phyloP scores from a whole-genome alignment of 1,140 invertebrate genomes.

The Streblospio benedicti region DNA sequence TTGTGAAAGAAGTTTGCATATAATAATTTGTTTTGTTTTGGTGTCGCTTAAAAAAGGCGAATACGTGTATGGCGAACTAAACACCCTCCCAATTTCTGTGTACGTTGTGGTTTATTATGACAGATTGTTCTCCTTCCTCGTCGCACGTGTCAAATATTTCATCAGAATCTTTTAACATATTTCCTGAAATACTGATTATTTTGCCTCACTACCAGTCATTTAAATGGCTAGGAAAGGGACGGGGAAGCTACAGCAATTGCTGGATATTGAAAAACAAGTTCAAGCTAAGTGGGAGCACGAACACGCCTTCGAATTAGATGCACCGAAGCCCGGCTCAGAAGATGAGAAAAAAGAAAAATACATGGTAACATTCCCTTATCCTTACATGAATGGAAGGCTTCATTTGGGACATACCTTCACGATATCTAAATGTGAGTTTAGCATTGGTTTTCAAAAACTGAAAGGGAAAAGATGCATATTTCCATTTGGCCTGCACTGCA shows the following conservation, averaged over 20 bases:
- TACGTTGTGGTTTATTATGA: too few species aligned
- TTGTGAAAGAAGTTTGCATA: too few species aligned
- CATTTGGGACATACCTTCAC: slow-evolving; percentile 98
- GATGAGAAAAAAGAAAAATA: slow-evolving; percentile 67
- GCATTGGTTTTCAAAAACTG: slow-evolving; percentile 77
- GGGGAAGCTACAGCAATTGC: slow-evolving; percentile 81
- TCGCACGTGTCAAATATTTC: too few species aligned
- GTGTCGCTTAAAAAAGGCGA: too few species aligned
- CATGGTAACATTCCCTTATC: slow-evolving; percentile 91
- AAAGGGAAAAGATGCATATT: slow-evolving; percentile 87
- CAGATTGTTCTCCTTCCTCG: too few species aligned
- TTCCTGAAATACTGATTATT: slow-evolving; percentile 6
- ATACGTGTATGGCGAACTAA: too few species aligned
- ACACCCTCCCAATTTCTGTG: too few species aligned
- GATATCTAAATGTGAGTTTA: slow-evolving; percentile 95
- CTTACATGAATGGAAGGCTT: slow-evolving; percentile 98
- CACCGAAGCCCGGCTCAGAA: slow-evolving; percentile 50
- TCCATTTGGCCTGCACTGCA: slow-evolving; percentile 98
- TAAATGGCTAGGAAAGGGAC: slow-evolving; percentile 67
- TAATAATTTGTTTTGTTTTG: too few species aligned
- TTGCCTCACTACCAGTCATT: neutral
- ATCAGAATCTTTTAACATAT: too few species aligned
- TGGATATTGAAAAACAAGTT: slow-evolving; percentile 71
- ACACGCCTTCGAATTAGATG: slow-evolving; percentile 72
- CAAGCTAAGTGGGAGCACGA: slow-evolving; percentile 73